phyloP scores from a whole-genome alignment of 2,113 vertebrate genomes.

The Marmota monax region DNA sequence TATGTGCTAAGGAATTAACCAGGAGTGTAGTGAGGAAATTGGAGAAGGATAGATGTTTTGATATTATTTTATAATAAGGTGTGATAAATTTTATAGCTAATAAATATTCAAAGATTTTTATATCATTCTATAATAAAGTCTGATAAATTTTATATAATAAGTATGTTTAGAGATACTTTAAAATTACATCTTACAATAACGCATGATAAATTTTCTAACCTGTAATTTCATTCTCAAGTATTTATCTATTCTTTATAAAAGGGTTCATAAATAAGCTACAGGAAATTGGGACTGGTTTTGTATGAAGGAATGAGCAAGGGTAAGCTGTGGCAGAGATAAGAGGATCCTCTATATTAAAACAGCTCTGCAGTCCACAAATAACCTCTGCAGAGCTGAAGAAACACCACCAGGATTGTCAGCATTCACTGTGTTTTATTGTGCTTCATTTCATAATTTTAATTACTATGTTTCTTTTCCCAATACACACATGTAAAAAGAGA shows the following conservation, averaged over 20 bases:
- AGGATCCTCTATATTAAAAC: not conserved
- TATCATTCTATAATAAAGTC: not conserved
- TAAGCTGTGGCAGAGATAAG: not conserved
- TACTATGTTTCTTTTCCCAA: not conserved
- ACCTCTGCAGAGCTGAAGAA: not conserved
- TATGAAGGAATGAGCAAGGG: not conserved
- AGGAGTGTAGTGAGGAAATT: no score
- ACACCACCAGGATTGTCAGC: not conserved
- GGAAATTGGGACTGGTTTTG: not conserved
- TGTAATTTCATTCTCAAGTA: not conserved
- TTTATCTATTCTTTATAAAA: not conserved
- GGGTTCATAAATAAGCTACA: not conserved
- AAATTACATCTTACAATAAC: not conserved
- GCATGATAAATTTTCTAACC: no score
- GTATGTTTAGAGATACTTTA: not conserved
- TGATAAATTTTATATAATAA: not conserved
- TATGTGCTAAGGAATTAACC: not conserved
- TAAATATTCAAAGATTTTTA: not conserved
- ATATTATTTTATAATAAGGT: not conserved
- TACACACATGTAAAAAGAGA: not conserved
- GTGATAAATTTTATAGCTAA: not conserved
- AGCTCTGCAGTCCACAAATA: not conserved
- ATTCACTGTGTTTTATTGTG: not conserved
- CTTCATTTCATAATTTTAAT: not conserved
- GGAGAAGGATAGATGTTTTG: not conserved